A percentile compares a stretch with the other conserved stretches of the same genome.
Conservation (phyloP, 30 jellyfish, hydroid and myxozoan genomes). For the Catostylus mosaicus region DNA sequence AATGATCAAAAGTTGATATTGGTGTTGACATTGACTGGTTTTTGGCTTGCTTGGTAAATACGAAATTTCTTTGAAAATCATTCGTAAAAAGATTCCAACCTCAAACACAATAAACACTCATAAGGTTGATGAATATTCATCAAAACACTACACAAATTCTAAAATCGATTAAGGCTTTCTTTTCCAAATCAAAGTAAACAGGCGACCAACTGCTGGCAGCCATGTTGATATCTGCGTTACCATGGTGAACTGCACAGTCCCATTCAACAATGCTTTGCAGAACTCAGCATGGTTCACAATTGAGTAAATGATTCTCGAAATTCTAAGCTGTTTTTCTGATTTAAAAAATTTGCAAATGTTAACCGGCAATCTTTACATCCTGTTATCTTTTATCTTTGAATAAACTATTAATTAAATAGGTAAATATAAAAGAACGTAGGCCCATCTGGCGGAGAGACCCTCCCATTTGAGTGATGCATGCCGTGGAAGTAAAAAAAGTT, state of each 20-base stretch:
- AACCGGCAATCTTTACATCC: not conserved
- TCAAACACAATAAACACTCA: conserved; percentile 11
- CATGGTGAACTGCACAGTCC: conserved; percentile 25
- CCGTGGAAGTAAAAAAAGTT: too few relatives aligned
- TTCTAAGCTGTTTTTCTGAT: conserved; percentile 8
- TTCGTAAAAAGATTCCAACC: not conserved
- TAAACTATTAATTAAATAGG: not conserved
- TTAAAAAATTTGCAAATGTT: not conserved
- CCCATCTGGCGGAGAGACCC: conserved; percentile 4
- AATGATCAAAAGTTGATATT: not conserved
- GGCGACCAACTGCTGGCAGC: conserved; percentile 30
- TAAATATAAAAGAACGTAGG: not conserved
- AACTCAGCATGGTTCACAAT: conserved; percentile 8
- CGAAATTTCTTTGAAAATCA: not conserved
- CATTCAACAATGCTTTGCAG: conserved; percentile 4
- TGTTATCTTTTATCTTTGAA: not conserved
- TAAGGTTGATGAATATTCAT: not conserved
- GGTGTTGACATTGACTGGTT: not conserved
- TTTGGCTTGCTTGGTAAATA: too few relatives aligned
- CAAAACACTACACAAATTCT: conserved; percentile 16
- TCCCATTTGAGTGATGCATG: not conserved
- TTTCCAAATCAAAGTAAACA: conserved; percentile 38
- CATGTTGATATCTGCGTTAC: conserved; percentile 40
- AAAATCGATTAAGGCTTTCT: conserved; percentile 13
- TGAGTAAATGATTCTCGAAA: not conserved